These are phyloP conservation scores for Azorinus chamasolen DNA, from an alignment of 2,888 invertebrate genomes.

Conservation along the genomic window DNA sequence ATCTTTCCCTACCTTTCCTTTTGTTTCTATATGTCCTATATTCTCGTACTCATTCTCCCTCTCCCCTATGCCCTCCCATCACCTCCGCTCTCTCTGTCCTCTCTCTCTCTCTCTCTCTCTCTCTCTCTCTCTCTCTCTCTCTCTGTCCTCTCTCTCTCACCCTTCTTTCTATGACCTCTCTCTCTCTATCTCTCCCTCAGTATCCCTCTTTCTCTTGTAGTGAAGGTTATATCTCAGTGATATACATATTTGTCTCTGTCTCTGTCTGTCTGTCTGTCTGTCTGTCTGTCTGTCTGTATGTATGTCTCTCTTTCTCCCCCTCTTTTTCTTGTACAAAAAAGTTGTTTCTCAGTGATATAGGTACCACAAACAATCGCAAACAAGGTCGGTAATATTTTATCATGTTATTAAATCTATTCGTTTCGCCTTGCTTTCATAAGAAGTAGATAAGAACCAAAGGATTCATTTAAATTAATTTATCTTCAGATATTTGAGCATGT, in stretches of 20 bases:
- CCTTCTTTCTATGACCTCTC: neutral
- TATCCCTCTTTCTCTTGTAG: neutral
- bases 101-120: neutral
- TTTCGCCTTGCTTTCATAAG: no score
- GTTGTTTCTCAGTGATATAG: neutral
- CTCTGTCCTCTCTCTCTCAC: slow-evolving; percentile 1
- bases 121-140: neutral
- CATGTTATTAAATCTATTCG: no score
- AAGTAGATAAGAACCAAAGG: no score
- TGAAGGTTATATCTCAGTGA: neutral
- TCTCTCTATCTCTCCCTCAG: slow-evolving; percentile 2
- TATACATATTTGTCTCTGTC: neutral
- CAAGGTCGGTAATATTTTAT: no score
- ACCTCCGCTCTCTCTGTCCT: neutral
- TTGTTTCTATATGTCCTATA: neutral
- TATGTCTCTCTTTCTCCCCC: no score
- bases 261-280: neutral
- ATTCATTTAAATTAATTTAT: no score
- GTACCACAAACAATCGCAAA: no score
- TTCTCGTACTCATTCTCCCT: neutral
- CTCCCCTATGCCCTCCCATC: neutral
- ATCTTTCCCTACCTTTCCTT: neutral
- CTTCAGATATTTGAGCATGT: no score
- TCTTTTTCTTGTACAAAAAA: neutral
- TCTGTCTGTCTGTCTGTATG: no score